phyloP scores from a whole-genome alignment of 2,113 vertebrate genomes.

The Chloropsis hardwickii region DNA sequence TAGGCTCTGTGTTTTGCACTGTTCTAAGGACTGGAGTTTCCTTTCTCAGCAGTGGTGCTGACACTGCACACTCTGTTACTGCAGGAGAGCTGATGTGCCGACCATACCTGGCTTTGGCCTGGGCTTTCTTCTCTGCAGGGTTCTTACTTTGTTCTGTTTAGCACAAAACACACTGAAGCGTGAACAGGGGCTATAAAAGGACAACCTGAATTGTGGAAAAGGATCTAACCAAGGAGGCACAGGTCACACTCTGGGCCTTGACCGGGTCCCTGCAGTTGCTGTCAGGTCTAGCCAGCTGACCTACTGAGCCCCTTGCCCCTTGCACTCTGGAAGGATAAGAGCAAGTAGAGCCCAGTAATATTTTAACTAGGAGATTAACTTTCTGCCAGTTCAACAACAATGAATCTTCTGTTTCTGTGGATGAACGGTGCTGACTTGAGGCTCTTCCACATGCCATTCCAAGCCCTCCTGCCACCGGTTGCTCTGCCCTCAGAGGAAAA shows the following conservation, averaged over 20 bases:
- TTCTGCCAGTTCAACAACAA: slow-evolving; percentile 30
- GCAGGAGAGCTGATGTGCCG: neutral
- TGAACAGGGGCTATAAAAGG: neutral
- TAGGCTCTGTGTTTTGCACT: neutral
- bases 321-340: slow-evolving; percentile 53
- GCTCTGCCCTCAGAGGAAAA: neutral
- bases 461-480: neutral
- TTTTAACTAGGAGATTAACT: slow-evolving; percentile 61
- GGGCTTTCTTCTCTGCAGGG: neutral
- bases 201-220: neutral
- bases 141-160: slow-evolving; percentile 10
- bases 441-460: neutral
- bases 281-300: slow-evolving; percentile 33
- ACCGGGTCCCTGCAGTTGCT: neutral
- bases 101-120: neutral
- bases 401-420: slow-evolving; percentile 28
- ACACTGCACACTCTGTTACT: fast-evolving
- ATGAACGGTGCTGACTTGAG: slow-evolving; percentile 16
- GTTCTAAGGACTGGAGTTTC: neutral
- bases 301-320: slow-evolving; percentile 61
- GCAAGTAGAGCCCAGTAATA: slow-evolving; percentile 52
- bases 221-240: neutral
- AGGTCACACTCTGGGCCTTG: slow-evolving; percentile 25
- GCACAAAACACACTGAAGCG: neutral
- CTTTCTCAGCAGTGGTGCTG: neutral